Evolutionary conservation across 2,113 vertebrate species (phyloP).

Genomic region (Dasyurus viverrinus): DNA sequence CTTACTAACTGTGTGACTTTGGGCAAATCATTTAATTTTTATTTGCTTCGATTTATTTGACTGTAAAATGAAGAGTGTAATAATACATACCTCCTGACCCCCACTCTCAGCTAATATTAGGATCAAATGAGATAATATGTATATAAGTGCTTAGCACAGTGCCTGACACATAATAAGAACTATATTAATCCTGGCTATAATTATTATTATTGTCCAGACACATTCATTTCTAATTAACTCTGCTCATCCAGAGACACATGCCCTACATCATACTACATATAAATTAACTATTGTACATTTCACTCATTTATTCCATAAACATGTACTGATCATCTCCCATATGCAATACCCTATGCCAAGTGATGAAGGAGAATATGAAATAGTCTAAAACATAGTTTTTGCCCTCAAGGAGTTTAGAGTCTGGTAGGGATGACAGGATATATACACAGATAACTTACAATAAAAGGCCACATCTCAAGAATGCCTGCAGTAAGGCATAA

Average conservation of each 20-base stretch:
- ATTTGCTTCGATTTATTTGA: background rate
- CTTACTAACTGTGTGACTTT: background rate
- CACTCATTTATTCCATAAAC: background rate
- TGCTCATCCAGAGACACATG: background rate
- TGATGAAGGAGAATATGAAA: background rate
- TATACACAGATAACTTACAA: background rate
- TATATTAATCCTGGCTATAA: background rate
- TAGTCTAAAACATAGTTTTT: background rate
- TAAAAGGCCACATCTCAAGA: background rate
- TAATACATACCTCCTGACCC: background rate
- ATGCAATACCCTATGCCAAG: background rate
- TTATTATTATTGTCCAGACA: background rate
- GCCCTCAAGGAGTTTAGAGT: background rate
- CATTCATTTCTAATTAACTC: background rate
- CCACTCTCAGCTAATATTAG: background rate
- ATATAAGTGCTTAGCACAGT: background rate
- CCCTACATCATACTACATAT: background rate
- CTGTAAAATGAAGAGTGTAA: background rate
- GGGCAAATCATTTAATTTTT: background rate
- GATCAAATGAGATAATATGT: background rate
- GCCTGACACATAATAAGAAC: background rate
- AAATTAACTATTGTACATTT: background rate
- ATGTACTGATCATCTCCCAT: background rate
- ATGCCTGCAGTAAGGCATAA: constrained; percentile 1
- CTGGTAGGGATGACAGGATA: background rate